Conservation (phyloP, 1,140 invertebrate genomes). For the Drosophila mauritiana region DNA sequence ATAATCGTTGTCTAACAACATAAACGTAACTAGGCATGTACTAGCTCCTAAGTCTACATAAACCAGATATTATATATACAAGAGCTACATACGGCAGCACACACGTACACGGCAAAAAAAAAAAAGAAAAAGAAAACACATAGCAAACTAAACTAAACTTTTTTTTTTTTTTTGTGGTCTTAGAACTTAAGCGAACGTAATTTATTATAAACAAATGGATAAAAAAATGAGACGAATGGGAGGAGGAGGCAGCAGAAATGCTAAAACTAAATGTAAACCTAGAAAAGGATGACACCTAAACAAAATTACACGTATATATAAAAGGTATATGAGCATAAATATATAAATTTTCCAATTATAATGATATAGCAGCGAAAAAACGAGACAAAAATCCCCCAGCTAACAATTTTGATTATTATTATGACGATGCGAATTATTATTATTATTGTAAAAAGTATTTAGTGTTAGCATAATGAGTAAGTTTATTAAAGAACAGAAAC, state of each 20-base stretch:
- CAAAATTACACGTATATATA: conserved; percentile 36
- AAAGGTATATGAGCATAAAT: conserved; percentile 43
- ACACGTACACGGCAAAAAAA: conserved; percentile 21
- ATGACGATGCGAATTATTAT: conserved; percentile 53
- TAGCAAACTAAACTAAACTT: conserved; percentile 65
- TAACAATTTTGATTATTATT: conserved; percentile 67
- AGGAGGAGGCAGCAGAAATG: conserved; percentile 17
- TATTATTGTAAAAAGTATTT: conserved; percentile 82
- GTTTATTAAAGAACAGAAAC: conserved; percentile 64
- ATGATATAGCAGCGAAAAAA: conserved; percentile 45
- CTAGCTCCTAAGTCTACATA: conserved; percentile 63
- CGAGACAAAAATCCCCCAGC: conserved; percentile 25
- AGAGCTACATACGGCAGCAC: conserved; percentile 55
- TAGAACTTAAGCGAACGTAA: conserved; percentile 70
- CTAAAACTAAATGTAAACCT: conserved; percentile 72
- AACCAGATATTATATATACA: conserved; percentile 51
- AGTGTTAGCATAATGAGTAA: conserved; percentile 81
- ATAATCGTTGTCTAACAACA: conserved; percentile 82
- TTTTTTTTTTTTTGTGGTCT: conserved; percentile 80
- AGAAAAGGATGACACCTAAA: conserved; percentile 62
- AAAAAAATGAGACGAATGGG: conserved; percentile 17
- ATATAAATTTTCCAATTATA: conserved; percentile 54
- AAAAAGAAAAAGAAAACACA: conserved; percentile 23
- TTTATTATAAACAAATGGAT: conserved; percentile 71
- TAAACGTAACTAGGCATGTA: conserved; percentile 78